Evolutionary conservation across 2,888 invertebrate genomes (phyloP).

Genomic region (Cecidostiba fungosa): DNA sequence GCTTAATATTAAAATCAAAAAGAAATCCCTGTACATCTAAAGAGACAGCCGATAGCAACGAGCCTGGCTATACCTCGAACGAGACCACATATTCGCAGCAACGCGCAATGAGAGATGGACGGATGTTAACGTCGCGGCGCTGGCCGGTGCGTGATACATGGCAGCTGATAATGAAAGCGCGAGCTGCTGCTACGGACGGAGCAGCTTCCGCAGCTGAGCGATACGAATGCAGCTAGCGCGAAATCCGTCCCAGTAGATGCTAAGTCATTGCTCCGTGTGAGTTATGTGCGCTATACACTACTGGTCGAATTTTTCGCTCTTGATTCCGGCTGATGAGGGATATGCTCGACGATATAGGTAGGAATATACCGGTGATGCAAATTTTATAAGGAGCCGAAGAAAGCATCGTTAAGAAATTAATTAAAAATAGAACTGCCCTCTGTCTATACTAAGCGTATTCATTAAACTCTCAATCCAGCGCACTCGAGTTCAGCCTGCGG

Average conservation of each 20-base stretch:
- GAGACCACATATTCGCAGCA: constrained; percentile 2
- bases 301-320: background rate
- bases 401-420: too few relatives aligned
- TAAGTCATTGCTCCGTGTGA: constrained; percentile 23
- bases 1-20: too few relatives aligned
- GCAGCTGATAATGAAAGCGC: constrained; percentile 79
- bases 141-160: constrained; percentile 76
- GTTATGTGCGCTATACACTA: background rate
- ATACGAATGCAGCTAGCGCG: constrained; percentile 17
- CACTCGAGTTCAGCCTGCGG: too few relatives aligned
- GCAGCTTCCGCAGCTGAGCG: constrained; percentile 43
- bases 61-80: background rate
- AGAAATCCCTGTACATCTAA: background rate
- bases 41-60: background rate
- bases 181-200: constrained; percentile 67
- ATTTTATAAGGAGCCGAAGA: background rate
- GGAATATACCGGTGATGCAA: background rate
- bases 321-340: constrained; percentile 9
- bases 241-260: constrained; percentile 31
- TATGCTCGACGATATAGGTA: background rate
- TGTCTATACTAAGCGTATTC: too few relatives aligned
- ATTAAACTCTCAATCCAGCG: too few relatives aligned
- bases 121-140: constrained; percentile 75
- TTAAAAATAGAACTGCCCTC: too few relatives aligned
- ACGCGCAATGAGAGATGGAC: constrained; percentile 74